Evolutionary conservation across 1,140 invertebrate genomes (phyloP).

Genomic region (Augochlora pura): DNA sequence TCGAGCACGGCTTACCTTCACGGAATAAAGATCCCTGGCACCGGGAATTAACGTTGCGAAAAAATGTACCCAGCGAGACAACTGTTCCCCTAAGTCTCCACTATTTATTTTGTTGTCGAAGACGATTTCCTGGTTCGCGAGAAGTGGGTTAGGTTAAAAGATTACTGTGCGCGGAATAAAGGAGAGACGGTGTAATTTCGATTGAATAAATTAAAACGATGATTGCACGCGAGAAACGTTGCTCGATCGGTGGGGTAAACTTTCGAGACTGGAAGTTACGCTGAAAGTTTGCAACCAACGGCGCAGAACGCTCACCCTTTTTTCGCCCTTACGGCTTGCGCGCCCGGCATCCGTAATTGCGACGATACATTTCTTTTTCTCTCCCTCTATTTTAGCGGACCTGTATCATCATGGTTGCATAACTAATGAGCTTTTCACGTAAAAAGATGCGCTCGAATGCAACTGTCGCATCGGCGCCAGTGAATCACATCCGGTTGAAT

Average conservation of each 20-base stretch:
- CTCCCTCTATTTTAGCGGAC: slow-evolving; percentile 38
- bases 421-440: slow-evolving; percentile 5
- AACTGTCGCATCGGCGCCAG: not conserved
- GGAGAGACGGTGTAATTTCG: not conserved
- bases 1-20: not conserved
- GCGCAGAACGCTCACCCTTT: not conserved
- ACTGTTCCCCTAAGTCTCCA: no score
- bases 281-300: slow-evolving; percentile 4
- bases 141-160: no score
- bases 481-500: slow-evolving; percentile 53
- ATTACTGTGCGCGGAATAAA: no score
- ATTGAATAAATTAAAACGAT: not conserved
- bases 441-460: not conserved
- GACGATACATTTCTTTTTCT: slow-evolving; percentile 34
- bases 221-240: not conserved
- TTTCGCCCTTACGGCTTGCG: slow-evolving; percentile 40
- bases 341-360: slow-evolving; percentile 18
- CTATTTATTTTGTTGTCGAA: no score
- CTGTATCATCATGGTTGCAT: not conserved
- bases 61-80: no score
- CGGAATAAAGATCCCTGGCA: not conserved
- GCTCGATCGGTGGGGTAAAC: not conserved
- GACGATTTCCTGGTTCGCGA: no score
- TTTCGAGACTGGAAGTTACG: slow-evolving; percentile 11
- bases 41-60: no score